Evolutionary conservation across 2,797 vertebrate genomes (phyloP), one percentile per base, ranked within the genome.

Genomic region (Cheirogaleus major): DNA sequence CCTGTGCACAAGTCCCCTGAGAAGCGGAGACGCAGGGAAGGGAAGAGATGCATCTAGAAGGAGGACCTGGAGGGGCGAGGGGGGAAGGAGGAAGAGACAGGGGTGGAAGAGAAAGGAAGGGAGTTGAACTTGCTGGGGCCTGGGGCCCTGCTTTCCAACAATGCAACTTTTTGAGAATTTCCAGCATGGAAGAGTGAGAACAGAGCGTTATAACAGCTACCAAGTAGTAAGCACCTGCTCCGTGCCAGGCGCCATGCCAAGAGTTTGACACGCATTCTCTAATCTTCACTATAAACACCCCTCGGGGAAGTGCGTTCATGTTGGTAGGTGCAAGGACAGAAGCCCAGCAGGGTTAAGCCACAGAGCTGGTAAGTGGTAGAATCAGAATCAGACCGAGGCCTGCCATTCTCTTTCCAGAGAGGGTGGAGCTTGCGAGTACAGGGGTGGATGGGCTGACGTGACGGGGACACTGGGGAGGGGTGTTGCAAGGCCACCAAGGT

Each of bases 401-500:
- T 78, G 27, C 14, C 32, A 1, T 59, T 41, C 35, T 72, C 48
- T 78, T n/a, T 30, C 13, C 10, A 43, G 23, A 69, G 69, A 43
- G 14, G 35, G 8, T 14, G 18, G 70, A 70, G 43, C 65, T 57
- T 18, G 5, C 1, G 55, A 43, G 27, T 5, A 7, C n/a, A 55
- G 45, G 23, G 23, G 2, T 61, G 35, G 20, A 4, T 0, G 6
- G 32, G 63, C 63, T 4, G 4, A 22, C 0, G 5, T 4, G 61
- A 72, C 9, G 8, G 65, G 5, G 3, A 35, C 0, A 0, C 2
- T 23, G 7, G 61, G 41, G 12, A 76, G 75, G 38, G 4, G 45
- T 0, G 0, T 7, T 43, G 6, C 0, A 7, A 79, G 48, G 81
- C 27, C 2, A 7, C 5, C 4, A 0, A 52, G 85, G 13, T 13